These are phyloP conservation scores for Lineus longissimus DNA, from an alignment of 1,140 invertebrate genomes.

Conservation along the genomic window DNA sequence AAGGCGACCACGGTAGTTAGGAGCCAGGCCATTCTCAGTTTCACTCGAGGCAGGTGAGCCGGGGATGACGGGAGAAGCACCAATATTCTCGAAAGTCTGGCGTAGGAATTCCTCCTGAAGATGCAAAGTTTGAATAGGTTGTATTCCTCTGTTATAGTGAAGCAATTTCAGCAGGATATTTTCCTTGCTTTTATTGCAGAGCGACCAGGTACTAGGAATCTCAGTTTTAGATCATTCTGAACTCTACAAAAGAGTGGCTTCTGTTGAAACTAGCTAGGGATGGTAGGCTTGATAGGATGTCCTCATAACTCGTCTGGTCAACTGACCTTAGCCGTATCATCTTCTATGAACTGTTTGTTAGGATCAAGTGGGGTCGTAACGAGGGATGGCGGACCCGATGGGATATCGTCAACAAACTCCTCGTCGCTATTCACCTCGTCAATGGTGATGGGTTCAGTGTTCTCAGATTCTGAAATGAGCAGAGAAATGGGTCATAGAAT, in stretches of 20 bases:
- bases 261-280: too few species aligned
- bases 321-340: conserved; percentile 39
- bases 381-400: background rate
- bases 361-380: conserved; percentile 39
- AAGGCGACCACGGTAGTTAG: background rate
- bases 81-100: conserved; percentile 43
- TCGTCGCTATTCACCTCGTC: conserved; percentile 30
- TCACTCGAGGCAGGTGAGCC: background rate
- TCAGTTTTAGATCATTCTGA: too few species aligned
- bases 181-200: too few species aligned
- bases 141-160: too few species aligned
- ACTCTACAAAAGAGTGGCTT: too few species aligned
- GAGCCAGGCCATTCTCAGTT: background rate
- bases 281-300: too few species aligned
- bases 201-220: too few species aligned
- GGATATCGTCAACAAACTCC: conserved; percentile 30
- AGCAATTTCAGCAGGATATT: too few species aligned
- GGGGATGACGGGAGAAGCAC: conserved; percentile 29
- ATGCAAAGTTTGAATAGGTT: background rate
- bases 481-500: too few species aligned
- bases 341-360: conserved; percentile 29
- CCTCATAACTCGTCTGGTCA: too few species aligned
- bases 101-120: conserved; percentile 40
- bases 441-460: conserved; percentile 39
- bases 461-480: conserved; percentile 41